Conservation (phyloP, 2,797 vertebrate species). For the Leontocebus nigricollis region DNA sequence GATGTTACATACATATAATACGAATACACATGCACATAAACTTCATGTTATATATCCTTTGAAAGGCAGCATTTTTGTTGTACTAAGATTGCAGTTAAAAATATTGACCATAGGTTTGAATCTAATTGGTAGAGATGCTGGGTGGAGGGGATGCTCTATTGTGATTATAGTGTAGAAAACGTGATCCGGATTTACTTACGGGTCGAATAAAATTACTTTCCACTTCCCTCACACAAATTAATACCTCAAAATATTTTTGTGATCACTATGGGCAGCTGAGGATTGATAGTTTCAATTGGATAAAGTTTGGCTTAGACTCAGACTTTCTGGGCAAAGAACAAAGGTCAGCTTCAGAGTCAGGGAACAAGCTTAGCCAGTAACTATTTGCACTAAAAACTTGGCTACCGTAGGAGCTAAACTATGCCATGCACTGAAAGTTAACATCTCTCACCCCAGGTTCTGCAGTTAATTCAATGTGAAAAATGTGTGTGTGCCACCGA, state of each 20-base stretch:
- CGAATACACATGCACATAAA: no score
- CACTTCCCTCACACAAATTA: background rate
- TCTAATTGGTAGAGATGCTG: background rate
- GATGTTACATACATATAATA: background rate
- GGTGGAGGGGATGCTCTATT: no score
- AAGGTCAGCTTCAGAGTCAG: background rate
- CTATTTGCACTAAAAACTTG: background rate
- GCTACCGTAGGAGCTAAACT: background rate
- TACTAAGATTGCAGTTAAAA: background rate
- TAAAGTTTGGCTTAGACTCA: background rate
- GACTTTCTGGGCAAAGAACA: background rate
- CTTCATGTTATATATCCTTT: background rate
- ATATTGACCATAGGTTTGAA: background rate
- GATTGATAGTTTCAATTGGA: background rate
- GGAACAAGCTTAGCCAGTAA: background rate
- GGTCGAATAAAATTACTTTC: background rate
- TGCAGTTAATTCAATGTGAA: background rate
- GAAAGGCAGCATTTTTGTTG: background rate
- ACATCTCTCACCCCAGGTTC: background rate
- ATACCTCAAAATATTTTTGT: background rate
- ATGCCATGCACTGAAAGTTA: background rate
- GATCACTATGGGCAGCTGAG: background rate
- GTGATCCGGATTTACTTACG: background rate
- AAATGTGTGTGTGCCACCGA: background rate
- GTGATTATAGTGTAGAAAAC: background rate